These are phyloP conservation scores for Oscarella lobularis DNA, from an alignment of 37 sponge, comb jelly and placozoan genomes.

Conservation along the genomic window DNA sequence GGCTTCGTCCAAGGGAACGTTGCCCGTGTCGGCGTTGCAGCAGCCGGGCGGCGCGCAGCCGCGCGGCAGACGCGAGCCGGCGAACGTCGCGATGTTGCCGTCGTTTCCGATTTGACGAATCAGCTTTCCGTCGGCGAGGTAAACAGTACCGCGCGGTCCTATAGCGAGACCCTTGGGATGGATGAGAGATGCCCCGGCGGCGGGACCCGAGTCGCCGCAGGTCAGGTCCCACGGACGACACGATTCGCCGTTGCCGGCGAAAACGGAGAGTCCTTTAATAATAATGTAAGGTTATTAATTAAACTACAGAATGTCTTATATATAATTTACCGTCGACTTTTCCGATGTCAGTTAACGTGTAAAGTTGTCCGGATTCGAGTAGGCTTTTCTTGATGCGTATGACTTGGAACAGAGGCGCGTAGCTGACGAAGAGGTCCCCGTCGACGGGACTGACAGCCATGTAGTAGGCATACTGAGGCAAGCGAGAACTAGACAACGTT, in stretches of 20 bases:
- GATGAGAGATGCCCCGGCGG: background rate
- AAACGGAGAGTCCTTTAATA: background rate
- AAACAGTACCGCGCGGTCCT: background rate
- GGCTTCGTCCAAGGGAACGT: background rate
- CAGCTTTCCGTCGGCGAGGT: background rate
- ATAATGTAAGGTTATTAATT: background rate
- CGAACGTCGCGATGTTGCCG: background rate
- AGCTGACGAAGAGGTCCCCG: background rate
- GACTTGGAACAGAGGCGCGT: background rate
- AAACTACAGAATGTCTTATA: no score
- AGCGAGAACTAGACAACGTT: background rate
- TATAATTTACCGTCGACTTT: no score
- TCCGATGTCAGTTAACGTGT: no score
- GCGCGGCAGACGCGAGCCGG: background rate
- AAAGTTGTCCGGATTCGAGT: background rate
- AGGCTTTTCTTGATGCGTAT: background rate
- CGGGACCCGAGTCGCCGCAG: background rate
- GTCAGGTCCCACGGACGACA: background rate
- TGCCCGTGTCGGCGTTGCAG: background rate
- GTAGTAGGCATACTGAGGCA: background rate
- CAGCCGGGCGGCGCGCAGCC: background rate
- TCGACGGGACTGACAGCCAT: slow-evolving; percentile 1
- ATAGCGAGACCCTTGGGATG: background rate
- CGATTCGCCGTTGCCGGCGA: background rate
- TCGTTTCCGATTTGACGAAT: background rate